Evolutionary conservation across 2,888 invertebrate species (phyloP).

Genomic region (Meta bourneti): DNA sequence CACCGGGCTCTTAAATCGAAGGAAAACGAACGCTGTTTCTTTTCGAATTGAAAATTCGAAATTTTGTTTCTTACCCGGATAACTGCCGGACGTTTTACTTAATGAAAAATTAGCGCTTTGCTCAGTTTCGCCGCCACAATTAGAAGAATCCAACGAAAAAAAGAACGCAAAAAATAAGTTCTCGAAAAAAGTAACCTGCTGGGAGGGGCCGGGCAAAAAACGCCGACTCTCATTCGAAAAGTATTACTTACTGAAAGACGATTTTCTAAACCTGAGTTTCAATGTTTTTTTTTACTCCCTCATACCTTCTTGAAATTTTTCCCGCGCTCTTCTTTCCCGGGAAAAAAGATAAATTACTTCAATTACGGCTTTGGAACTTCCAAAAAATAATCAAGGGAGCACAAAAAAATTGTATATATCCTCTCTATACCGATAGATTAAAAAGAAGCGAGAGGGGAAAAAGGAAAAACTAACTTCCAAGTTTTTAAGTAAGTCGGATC

Average conservation of each 20-base stretch:
- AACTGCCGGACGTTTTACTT: constrained; percentile 13
- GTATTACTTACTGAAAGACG: constrained; percentile 64
- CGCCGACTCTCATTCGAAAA: constrained; percentile 27
- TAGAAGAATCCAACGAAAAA: constrained; percentile 4
- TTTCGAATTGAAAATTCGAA: no score
- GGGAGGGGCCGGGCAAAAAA: neutral
- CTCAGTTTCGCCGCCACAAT: constrained; percentile 9
- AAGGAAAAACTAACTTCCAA: constrained; percentile 37
- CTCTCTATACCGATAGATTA: constrained; percentile 50
- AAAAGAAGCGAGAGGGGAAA: constrained; percentile 3
- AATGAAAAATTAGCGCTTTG: constrained; percentile 45
- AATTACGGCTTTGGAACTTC: constrained; percentile 67
- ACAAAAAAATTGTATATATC: constrained; percentile 42
- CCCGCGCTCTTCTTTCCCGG: constrained; percentile 37
- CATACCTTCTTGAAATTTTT: constrained; percentile 13
- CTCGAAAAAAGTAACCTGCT: neutral
- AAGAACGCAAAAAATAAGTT: neutral
- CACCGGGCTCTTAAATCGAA: no score
- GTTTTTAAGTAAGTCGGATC: constrained; percentile 57
- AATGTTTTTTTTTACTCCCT: constrained; percentile 30
- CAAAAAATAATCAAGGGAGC: constrained; percentile 63
- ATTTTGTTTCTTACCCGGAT: neutral
- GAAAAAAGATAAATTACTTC: constrained; percentile 68
- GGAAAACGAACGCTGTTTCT: no score
- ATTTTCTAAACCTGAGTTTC: constrained; percentile 54